Evolutionary conservation across 1,140 invertebrate species (phyloP).

Genomic region (Neodiprion lecontei): DNA sequence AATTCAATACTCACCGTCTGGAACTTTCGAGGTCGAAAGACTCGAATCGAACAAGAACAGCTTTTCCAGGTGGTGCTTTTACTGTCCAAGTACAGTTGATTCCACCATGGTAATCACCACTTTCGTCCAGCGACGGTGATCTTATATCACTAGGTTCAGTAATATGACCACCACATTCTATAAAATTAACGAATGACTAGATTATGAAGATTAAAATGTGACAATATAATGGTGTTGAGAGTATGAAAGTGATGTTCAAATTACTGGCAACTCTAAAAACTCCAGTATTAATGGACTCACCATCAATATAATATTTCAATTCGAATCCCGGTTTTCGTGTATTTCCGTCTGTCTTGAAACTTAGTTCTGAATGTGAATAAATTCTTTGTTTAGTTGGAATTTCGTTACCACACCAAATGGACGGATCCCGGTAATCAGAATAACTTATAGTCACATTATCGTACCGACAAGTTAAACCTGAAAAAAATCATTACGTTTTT

Average conservation of each 20-base stretch:
- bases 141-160: slow-evolving; percentile 52
- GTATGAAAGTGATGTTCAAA: too few species aligned
- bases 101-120: slow-evolving; percentile 54
- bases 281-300: slow-evolving; percentile 36
- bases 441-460: slow-evolving; percentile 65
- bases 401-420: slow-evolving; percentile 40
- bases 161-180: slow-evolving; percentile 69
- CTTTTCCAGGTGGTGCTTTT: slow-evolving; percentile 71
- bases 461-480: slow-evolving; percentile 48
- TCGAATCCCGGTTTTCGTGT: slow-evolving; percentile 48
- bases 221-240: neutral
- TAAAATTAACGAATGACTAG: slow-evolving; percentile 17
- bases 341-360: slow-evolving; percentile 50
- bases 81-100: slow-evolving; percentile 83
- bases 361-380: slow-evolving; percentile 31
- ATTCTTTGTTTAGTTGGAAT: slow-evolving; percentile 41
- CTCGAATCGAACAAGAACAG: slow-evolving; percentile 71
- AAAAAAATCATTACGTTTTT: neutral
- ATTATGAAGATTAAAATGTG: neutral
- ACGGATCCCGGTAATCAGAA: neutral
- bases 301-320: slow-evolving; percentile 51
- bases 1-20: slow-evolving; percentile 26
- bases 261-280: neutral
- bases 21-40: slow-evolving; percentile 62
- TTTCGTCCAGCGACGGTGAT: slow-evolving; percentile 45